Evolutionary conservation across 2,888 invertebrate species (phyloP).

Genomic region (Melanostoma scalare): DNA sequence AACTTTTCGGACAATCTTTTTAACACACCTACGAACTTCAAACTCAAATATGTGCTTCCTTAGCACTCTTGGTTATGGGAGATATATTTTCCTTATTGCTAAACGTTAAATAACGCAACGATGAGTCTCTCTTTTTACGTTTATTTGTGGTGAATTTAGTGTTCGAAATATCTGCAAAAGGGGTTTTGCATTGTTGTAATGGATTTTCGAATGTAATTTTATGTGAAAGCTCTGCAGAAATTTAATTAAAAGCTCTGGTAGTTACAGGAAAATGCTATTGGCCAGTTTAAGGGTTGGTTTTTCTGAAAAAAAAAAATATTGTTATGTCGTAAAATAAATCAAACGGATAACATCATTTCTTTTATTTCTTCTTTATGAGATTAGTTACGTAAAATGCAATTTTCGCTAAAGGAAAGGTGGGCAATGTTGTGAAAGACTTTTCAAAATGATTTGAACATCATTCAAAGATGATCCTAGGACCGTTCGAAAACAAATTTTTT

Average conservation of each 20-base stretch:
- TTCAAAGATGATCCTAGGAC: too few relatives aligned
- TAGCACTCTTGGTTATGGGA: too few relatives aligned
- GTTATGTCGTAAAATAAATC: not conserved
- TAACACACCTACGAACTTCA: too few relatives aligned
- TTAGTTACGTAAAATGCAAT: too few relatives aligned
- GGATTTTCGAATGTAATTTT: slow-evolving; percentile 34
- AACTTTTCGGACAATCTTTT: too few relatives aligned
- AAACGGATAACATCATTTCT: slow-evolving; percentile 14
- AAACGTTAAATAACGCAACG: not conserved
- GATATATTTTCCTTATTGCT: too few relatives aligned
- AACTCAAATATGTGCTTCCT: too few relatives aligned
- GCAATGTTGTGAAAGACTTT: too few relatives aligned
- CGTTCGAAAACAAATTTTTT: too few relatives aligned
- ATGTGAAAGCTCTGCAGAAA: slow-evolving; percentile 28
- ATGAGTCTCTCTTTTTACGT: not conserved
- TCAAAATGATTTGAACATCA: too few relatives aligned
- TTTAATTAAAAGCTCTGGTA: slow-evolving; percentile 60
- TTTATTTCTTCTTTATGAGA: not conserved
- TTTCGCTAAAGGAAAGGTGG: too few relatives aligned
- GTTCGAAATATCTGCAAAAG: slow-evolving; percentile 45
- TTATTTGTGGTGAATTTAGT: not conserved
- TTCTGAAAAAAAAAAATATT: not conserved
- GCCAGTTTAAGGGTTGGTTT: slow-evolving; percentile 53
- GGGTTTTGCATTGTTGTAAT: slow-evolving; percentile 14
- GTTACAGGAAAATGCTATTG: slow-evolving; percentile 62